phyloP scores from a whole-genome alignment of 2,888 invertebrate genomes.

The Lithophane semibrunnea region DNA sequence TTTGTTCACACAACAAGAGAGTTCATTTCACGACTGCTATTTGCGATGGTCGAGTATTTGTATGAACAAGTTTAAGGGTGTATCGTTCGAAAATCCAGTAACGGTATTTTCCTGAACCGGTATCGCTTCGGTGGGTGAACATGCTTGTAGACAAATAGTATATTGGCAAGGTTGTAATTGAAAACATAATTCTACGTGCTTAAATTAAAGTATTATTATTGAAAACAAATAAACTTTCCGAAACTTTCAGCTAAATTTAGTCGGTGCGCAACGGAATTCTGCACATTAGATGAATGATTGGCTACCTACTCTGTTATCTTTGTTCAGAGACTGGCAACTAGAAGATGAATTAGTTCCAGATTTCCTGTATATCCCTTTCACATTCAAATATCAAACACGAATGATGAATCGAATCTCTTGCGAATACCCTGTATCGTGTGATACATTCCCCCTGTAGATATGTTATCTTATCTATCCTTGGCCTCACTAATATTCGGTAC shows the following conservation, averaged over 20 bases:
- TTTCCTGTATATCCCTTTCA: not conserved
- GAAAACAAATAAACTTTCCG: no score
- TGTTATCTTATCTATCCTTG: not conserved
- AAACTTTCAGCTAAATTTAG: not conserved
- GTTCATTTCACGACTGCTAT: constrained; percentile 51
- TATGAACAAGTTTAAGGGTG: constrained; percentile 30
- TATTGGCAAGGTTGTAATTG: not conserved
- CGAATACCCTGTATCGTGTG: not conserved
- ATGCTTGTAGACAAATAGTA: not conserved
- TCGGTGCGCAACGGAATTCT: not conserved
- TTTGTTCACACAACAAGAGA: constrained; percentile 44
- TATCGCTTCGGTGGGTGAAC: not conserved
- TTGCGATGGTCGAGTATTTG: constrained; percentile 56
- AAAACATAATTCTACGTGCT: not conserved
- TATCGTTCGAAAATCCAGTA: constrained; percentile 13
- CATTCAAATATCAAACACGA: constrained; percentile 9
- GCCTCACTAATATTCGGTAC: not conserved
- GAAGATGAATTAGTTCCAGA: constrained; percentile 18
- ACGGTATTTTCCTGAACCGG: constrained; percentile 9
- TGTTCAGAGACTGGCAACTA: not conserved
- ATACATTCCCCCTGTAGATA: not conserved
- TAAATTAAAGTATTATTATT: no score
- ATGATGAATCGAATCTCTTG: constrained; percentile 31
- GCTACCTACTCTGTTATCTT: not conserved
- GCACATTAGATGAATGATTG: not conserved